Percentiles rank a stretch among this genome's conserved stretches.
phyloP scores from a whole-genome alignment of 2,113 vertebrate genomes.

The Petrocephalus zakoni region DNA sequence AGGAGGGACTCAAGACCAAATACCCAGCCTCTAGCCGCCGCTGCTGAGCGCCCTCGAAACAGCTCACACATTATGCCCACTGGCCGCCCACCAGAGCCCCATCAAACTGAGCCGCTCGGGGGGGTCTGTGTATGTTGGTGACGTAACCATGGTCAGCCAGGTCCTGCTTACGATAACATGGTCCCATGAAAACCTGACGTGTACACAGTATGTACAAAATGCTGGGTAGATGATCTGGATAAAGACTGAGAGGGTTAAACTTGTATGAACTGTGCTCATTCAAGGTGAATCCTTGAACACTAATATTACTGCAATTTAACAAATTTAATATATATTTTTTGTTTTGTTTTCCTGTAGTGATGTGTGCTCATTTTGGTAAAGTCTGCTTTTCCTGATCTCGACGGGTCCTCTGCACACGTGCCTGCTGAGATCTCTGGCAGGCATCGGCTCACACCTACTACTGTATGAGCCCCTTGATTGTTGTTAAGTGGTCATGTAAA shows the following conservation, averaged over 20 bases:
- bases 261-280: neutral
- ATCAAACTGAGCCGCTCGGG: too few species aligned
- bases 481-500: neutral
- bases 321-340: neutral
- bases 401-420: neutral
- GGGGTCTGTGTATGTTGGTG: neutral
- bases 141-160: neutral
- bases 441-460: neutral
- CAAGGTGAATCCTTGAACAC: neutral
- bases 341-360: neutral
- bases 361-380: neutral
- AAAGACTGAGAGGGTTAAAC: neutral
- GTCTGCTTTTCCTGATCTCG: neutral
- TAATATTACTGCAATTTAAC: neutral
- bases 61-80: neutral
- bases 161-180: neutral
- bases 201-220: neutral
- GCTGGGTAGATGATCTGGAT: neutral
- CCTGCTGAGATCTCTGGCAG: neutral
- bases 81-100: neutral
- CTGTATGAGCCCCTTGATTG: neutral
- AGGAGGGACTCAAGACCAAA: slow-evolving; percentile 78
- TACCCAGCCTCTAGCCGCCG: slow-evolving; percentile 70
- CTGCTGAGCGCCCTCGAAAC: slow-evolving; percentile 63
- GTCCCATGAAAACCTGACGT: neutral